Evolutionary conservation across 2,888 invertebrate genomes (phyloP), one percentile per base, ranked within the genome.

Genomic region (Leptogaster cylindrica): DNA sequence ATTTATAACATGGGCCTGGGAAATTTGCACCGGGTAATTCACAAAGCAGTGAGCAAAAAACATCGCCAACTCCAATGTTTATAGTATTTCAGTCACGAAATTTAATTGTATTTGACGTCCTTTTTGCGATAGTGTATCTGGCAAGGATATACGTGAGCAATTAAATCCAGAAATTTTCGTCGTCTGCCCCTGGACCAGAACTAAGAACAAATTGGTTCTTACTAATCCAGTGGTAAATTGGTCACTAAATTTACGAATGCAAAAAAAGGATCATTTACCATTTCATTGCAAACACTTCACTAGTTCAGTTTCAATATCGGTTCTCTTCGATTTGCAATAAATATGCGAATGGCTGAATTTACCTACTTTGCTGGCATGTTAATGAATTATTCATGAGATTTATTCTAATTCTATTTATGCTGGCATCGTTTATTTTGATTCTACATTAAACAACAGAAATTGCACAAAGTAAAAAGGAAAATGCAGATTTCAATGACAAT

Each of bases 1-100:
- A 58, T 58, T 39, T 58, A 39, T 58, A 10, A 10, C 25, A 2
- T 18, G 4, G 27, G 8, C 10, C 18, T n/a, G 7, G 28, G 51
- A 28, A 51, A 27, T 51, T 12, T 51, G 14, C 28, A 51, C 2
- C 8, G 50, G 14, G 46, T 4, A n/a, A 16, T 20, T 3, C 2
- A 16, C 12, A 31, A 10, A 12, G 41, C 36, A 12, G 14, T 16
- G 14, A 6, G 16, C 7, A 50, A 39, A 14, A 58, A n/a, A n/a
- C n/a, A n/a, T n/a, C 31, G 58, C 12, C 20, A 7, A 23, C 25
- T 41, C 58, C 31, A 7, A 39, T 41, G 27, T 58, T 58, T 46
- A n/a, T n/a, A n/a, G n/a, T n/a, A 58, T 58, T 58, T 58, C 41
- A 25, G 58, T 58, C 58, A 58, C 58, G 58, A 39, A 58, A 58